Base-by-base conservation (phyloP, 2,797 vertebrate genomes). In the Hemibagrus guttatus region DNA sequence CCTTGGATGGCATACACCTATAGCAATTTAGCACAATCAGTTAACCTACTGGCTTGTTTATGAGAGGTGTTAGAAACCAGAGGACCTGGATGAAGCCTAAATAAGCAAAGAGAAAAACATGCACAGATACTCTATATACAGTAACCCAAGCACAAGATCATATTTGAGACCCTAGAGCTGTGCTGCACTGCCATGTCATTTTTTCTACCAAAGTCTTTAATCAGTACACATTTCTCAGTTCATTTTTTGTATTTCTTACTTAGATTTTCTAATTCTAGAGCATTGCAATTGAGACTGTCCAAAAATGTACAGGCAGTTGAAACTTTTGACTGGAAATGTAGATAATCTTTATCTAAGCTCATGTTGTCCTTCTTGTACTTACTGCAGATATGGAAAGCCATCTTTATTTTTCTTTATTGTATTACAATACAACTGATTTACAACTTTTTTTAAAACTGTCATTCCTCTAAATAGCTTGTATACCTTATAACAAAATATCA, bases 1-100 rank as follows among this genome's bases (percentile, higher is more conserved):
- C 49, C 19, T n/a, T 54, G 13, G n/a, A 76, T 76, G n/a, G 72
- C 28, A 31, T 28, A 54, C 17, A 56, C 16, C 13, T n/a, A n/a
- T 16, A 52, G 72, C 4, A 52, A 75, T 75, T 75, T n/a, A 49
- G 46, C 46, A 17, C 49, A 52, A 75, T 6, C 23, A 52, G 2
- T 75, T 52, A 26, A 75, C 72, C 71, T 49, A 49, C 42, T 74
- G 42, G 71, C 42, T 26, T 49, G 71, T 74, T 74, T 74, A 23
- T n/a, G 23, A 3, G 39, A 74, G 71, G 11, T 13, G 12, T 11
- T 23, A 72, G 2, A 21, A 46, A 72, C 3, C 69, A 46, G 39
- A 72, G 11, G 3, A 46, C 39, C 21, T 26, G 14, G 66, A 68
- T 68, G 14, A 19, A 68, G 17, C 28, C 63, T 12, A 64, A 28